A percentile compares a stretch with the other conserved stretches of the same genome.
These are phyloP conservation scores for Pissodes strobi DNA, from an alignment of 1,140 invertebrate genomes.

Conservation along the genomic window DNA sequence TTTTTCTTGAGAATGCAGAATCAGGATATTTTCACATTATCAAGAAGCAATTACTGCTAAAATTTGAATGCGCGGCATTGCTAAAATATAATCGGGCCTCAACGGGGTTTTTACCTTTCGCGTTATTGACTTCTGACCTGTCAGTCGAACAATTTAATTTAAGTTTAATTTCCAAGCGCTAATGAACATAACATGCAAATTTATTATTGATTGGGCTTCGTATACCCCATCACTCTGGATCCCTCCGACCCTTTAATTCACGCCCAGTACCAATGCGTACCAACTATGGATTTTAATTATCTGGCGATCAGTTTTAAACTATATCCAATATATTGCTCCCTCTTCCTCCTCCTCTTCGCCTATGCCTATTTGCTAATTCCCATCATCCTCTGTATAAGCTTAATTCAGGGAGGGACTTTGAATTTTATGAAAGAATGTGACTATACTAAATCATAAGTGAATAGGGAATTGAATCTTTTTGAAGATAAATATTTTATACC, in stretches of 20 bases:
- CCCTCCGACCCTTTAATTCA: constrained; percentile 1
- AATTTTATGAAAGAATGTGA: no score
- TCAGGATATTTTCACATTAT: background rate
- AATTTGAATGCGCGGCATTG: background rate
- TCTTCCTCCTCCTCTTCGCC: background rate
- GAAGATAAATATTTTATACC: no score
- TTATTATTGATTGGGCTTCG: constrained; percentile 21
- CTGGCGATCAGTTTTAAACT: constrained; percentile 21
- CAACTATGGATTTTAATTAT: constrained; percentile 30
- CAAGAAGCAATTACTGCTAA: background rate
- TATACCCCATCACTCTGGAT: background rate
- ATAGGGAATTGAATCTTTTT: no score
- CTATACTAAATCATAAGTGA: no score
- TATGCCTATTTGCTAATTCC: no score
- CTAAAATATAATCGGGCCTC: constrained; percentile 2
- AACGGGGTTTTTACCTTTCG: constrained; percentile 9
- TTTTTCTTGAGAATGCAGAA: no score
- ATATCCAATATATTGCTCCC: constrained; percentile 14
- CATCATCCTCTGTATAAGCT: no score
- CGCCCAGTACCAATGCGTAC: constrained; percentile 31
- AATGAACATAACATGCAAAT: constrained; percentile 34
- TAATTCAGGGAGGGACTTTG: no score
- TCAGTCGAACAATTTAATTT: constrained; percentile 32
- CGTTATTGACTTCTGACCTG: constrained; percentile 15
- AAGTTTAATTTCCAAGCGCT: constrained; percentile 28